phyloP scores from a whole-genome alignment of 2,113 vertebrate genomes.

The Mustela nigripes region DNA sequence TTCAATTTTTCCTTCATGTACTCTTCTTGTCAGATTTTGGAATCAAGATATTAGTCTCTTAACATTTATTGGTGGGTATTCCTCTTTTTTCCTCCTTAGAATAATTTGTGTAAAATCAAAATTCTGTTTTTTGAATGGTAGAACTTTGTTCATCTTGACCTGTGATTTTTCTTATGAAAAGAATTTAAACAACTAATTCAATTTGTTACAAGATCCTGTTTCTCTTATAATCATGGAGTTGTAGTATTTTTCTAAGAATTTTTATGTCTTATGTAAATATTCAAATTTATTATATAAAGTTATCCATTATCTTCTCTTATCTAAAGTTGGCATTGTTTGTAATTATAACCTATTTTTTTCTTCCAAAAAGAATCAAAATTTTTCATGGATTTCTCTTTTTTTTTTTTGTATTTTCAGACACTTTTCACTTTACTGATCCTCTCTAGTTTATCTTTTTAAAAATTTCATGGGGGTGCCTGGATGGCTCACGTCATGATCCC shows the following conservation, averaged over 20 bases:
- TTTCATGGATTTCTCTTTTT: not conserved
- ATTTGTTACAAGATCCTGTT: not conserved
- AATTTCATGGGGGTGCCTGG: no score
- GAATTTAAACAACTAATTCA: constrained; percentile 43
- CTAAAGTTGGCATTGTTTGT: constrained; percentile 5
- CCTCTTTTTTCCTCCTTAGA: not conserved
- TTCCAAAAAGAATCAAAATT: constrained; percentile 36
- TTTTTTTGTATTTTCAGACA: not conserved
- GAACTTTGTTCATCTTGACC: not conserved
- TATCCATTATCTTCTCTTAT: not conserved
- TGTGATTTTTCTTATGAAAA: not conserved
- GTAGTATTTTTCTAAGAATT: not conserved
- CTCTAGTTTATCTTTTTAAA: not conserved
- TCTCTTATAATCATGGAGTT: not conserved
- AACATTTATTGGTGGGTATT: not conserved
- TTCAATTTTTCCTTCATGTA: not conserved
- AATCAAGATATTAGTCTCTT: not conserved
- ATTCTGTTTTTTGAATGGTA: constrained; percentile 12
- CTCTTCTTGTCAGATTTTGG: not conserved
- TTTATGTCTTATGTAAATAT: not conserved
- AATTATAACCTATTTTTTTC: not conserved
- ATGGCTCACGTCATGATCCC: no score
- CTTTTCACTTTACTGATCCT: not conserved
- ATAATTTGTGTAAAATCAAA: constrained; percentile 14
- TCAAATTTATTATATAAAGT: not conserved